A percentile compares a stretch with the other conserved stretches of the same genome.
Evolutionary conservation across 2,888 invertebrate genomes (phyloP).

Genomic region (Frankliniella fusca): DNA sequence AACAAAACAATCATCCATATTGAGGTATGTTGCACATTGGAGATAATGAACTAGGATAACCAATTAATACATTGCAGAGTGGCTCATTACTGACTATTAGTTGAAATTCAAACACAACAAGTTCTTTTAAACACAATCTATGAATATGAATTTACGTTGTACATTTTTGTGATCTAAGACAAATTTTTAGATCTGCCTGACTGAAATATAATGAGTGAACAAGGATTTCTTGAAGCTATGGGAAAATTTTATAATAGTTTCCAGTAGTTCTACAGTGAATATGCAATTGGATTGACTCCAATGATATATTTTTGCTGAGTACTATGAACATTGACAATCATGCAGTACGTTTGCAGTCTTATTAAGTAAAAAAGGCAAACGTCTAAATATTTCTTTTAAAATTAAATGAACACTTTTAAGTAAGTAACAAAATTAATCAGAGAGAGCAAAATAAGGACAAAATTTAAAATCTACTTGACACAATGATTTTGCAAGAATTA

Average conservation of each 20-base stretch:
- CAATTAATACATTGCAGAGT: too few relatives aligned
- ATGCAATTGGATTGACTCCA: conserved; percentile 6
- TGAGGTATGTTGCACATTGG: too few relatives aligned
- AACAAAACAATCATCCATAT: too few relatives aligned
- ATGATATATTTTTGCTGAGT: neutral
- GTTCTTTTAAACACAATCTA: neutral
- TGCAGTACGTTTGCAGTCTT: conserved; percentile 12
- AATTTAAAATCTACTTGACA: neutral
- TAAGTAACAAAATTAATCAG: neutral
- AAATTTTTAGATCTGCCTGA: neutral
- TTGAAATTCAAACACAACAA: neutral
- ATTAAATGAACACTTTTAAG: conserved; percentile 12
- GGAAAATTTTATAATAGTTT: neutral
- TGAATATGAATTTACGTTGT: neutral
- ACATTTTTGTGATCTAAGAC: neutral
- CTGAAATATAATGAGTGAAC: neutral
- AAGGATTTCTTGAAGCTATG: neutral
- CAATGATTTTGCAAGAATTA: neutral
- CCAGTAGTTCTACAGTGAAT: neutral
- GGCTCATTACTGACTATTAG: too few relatives aligned
- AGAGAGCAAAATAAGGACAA: neutral
- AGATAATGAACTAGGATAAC: too few relatives aligned
- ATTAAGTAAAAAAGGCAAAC: conserved; percentile 20
- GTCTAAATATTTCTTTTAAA: neutral
- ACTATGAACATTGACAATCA: conserved; percentile 8